Evolutionary conservation across 2,888 invertebrate species (phyloP), one percentile per base, ranked within the genome.

Genomic region (Ptilodon capucinus): DNA sequence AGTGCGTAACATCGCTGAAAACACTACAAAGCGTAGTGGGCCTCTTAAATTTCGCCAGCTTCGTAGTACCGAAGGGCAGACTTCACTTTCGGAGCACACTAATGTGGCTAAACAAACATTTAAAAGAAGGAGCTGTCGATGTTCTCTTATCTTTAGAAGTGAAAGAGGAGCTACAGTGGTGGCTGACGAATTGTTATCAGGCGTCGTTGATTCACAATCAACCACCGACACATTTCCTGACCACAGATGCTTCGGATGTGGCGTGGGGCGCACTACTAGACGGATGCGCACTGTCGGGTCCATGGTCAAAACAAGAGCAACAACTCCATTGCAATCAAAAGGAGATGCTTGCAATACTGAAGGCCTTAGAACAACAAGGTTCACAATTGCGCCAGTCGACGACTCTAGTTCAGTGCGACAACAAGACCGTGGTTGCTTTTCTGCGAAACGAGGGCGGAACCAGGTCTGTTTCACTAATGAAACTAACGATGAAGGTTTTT

Each of bases 381-480:
- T 25, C 14, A 16, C 25, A 16, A 21, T 6, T 23, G n/a, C 13
- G 14, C 23, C 21, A 23, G 9, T 14, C 13, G 25, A 23, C 3
- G 2, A 28, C 25, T 2, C 16, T 46, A 28, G 25, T 51, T 17
- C 60, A 63, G 38, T 42, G 45, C 40, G 57, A 52, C 54, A 60
- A 49, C 42, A 19, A 17, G 2, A 48, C 52, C 1, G 47, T 43
- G 1, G 44, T 54, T 4, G 44, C 52, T 4, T 46, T 50, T 25
- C 17, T 56, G 7, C 40, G 47, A 17, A 55, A 49, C 28, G 42
- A 52, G 14, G 56, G 56, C n/a, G 54, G 56, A 9, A 50, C 48
- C 7, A 34, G 41, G 17, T 56, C 55, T 9, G 7, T 21, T 7
- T 14, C 32, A n/a, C 34, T 44, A 0, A 17, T 50, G 7, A 11